Evolutionary conservation across 2,113 vertebrate genomes (phyloP), one percentile per base, ranked within the genome.

Genomic region (Coturnix japonica): DNA sequence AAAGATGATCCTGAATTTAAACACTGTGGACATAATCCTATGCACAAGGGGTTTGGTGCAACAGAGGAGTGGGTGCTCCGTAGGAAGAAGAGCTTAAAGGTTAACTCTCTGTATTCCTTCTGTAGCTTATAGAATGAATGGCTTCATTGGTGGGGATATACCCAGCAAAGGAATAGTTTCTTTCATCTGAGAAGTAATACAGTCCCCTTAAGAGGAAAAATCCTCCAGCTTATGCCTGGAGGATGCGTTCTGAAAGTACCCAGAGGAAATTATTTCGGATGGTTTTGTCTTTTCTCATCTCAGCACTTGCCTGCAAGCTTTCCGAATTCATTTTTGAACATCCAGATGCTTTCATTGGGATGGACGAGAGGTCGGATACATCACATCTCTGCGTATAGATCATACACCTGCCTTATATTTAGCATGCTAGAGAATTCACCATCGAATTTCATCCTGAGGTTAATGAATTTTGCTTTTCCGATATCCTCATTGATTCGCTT

Each of bases 361-460:
- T 14, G 31, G 67, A 33, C 47, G 35, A 63, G 16, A 46, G 54
- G 61, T 30, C 13, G 20, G 49, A 37, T 35, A 30, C 26, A 21
- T 44, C 25, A 17, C 61, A 13, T 28, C 54, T 74, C 13, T 3
- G 1, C 1, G 0, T 43, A 20, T n/a, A 56, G 30, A 56, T 28
- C 53, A 19, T 31, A 31, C 18, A 56, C 30, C 28, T 56, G 30
- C 30, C 53, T 18, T 56, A 3, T 35, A 22, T 56, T 59, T 67
- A 85, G 65, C 9, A 1, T 59, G 35, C 76, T 75, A 66, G 19
- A 60, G 67, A 71, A 51, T 85, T 74, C 57, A 26, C 6, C 46
- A 37, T 67, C 59, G 59, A 43, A 56, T 87, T 82, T 96, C 39
- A 75, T 2, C 11, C 16, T 63, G 89, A 31, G 56, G 5, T 43